These are phyloP conservation scores for Dicerorhinus sumatrensis DNA, from an alignment of 2,113 vertebrate species.

Conservation along the genomic window DNA sequence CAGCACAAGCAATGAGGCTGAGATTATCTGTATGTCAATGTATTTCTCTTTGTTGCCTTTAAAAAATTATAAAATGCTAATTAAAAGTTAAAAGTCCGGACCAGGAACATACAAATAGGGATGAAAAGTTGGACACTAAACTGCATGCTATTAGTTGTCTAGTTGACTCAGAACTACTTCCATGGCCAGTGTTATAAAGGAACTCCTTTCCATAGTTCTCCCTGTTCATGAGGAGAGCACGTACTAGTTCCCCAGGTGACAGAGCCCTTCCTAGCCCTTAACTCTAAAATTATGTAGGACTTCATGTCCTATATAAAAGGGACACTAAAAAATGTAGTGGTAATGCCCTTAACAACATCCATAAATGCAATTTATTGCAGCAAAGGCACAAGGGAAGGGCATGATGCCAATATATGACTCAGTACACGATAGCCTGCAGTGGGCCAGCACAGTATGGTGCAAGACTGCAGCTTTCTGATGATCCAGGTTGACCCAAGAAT, in stretches of 20 bases:
- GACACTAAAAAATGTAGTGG: background rate
- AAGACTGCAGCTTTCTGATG: background rate
- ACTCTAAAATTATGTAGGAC: background rate
- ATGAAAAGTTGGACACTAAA: background rate
- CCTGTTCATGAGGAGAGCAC: background rate
- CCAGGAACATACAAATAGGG: background rate
- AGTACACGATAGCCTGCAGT: background rate
- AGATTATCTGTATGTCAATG: background rate
- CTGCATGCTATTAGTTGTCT: background rate
- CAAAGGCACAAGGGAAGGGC: background rate
- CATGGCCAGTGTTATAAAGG: background rate
- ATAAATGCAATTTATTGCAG: background rate
- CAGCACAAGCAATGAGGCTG: background rate
- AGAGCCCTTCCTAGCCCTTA: background rate
- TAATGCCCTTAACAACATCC: background rate
- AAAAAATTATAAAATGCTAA: background rate
- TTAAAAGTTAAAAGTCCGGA: background rate
- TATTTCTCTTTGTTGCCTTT: background rate
- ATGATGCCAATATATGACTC: background rate
- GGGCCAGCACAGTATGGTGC: fast-evolving
- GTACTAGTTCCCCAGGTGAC: background rate
- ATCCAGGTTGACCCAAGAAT: background rate
- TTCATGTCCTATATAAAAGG: background rate
- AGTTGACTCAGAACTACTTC: background rate
- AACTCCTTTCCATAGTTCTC: background rate